These are phyloP conservation scores for Ctenosaura bakeri DNA, from an alignment of 2,797 vertebrate species.

Conservation along the genomic window DNA sequence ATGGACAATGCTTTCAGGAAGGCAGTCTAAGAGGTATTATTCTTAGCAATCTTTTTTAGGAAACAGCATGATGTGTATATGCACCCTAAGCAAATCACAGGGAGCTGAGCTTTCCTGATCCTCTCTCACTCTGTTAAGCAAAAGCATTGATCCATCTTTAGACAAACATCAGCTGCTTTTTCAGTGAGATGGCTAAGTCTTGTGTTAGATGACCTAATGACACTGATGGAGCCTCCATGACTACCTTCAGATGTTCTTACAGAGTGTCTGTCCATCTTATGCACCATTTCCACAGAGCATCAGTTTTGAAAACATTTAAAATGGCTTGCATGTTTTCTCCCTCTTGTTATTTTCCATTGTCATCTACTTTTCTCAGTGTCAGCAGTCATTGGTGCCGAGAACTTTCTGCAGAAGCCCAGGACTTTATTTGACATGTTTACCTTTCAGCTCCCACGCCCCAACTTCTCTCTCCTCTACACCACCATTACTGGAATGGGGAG, in stretches of 20 bases:
- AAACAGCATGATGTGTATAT: background rate
- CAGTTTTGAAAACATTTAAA: slow-evolving; percentile 58
- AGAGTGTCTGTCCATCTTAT: slow-evolving; percentile 2
- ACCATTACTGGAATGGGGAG: background rate
- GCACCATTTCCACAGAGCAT: slow-evolving; percentile 6
- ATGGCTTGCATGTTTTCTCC: slow-evolving; percentile 45
- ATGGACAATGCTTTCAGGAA: background rate
- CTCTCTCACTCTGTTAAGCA: background rate
- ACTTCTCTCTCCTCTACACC: background rate
- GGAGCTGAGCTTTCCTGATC: background rate
- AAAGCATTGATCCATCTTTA: background rate
- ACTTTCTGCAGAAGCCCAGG: background rate
- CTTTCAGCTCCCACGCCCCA: slow-evolving; percentile 54
- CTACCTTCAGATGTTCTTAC: slow-evolving; percentile 12
- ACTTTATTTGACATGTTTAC: slow-evolving; percentile 71
- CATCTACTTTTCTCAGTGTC: slow-evolving; percentile 63
- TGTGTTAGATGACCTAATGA: slow-evolving; percentile 8
- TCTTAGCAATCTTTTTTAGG: background rate
- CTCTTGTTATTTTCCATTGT: slow-evolving; percentile 59
- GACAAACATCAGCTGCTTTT: background rate
- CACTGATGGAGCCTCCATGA: background rate
- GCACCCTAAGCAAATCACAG: too few species aligned
- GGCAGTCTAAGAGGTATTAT: background rate
- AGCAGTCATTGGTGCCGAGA: slow-evolving; percentile 62
- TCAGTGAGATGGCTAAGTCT: background rate